Evolutionary conservation across 2,113 vertebrate species (phyloP).

Genomic region (Dipodomys stephensi): DNA sequence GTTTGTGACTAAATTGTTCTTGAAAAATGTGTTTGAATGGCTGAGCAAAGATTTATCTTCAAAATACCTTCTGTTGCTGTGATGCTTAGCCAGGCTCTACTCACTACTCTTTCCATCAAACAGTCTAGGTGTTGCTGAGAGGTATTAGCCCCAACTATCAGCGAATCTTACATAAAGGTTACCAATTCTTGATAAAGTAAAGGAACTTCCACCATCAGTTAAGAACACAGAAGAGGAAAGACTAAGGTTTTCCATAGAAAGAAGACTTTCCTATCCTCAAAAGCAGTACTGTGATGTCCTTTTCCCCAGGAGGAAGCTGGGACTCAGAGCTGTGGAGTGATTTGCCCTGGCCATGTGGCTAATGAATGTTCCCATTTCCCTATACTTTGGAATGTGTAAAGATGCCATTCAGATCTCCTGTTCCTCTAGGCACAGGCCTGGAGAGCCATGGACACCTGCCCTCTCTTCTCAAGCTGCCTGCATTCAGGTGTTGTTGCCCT

Average conservation of each 20-base stretch:
- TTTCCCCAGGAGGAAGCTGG: neutral
- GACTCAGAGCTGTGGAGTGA: neutral
- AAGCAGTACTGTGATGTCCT: neutral
- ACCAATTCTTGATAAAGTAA: neutral
- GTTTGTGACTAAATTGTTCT: neutral
- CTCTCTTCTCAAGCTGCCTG: neutral
- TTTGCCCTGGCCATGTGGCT: too few species aligned
- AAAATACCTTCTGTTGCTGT: neutral
- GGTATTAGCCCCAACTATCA: neutral
- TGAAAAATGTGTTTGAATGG: constrained; percentile 40
- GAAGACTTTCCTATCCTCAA: neutral
- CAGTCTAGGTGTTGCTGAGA: neutral
- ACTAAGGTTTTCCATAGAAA: neutral
- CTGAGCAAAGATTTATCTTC: constrained; percentile 1
- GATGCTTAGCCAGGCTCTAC: neutral
- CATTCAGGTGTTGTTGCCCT: neutral
- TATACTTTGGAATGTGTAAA: neutral
- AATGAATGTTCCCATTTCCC: neutral
- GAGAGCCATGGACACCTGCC: neutral
- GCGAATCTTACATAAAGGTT: neutral
- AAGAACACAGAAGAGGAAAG: neutral
- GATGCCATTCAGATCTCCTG: neutral
- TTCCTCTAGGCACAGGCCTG: neutral
- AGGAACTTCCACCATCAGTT: neutral
- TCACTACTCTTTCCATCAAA: neutral